These are phyloP conservation scores for Tricholaema leucomelas DNA, from an alignment of 2,113 vertebrate species.

Conservation along the genomic window DNA sequence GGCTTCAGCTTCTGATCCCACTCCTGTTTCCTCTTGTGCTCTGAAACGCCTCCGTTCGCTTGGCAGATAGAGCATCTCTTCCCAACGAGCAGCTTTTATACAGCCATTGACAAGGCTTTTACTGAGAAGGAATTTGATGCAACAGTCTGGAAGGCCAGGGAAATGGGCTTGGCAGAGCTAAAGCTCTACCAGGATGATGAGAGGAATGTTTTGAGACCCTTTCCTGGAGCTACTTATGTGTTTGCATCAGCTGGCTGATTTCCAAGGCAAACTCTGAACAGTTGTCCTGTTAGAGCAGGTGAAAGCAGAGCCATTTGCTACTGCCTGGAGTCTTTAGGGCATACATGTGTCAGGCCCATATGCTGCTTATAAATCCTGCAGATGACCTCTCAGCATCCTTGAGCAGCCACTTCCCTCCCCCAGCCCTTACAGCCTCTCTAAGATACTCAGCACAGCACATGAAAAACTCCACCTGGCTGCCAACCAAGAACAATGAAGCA, in stretches of 20 bases:
- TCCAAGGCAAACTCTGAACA: conserved; percentile 71
- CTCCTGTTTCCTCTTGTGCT: background rate
- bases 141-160: background rate
- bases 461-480: conserved; percentile 72
- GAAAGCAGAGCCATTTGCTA: conserved; percentile 67
- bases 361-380: conserved; percentile 68
- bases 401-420: conserved; percentile 25
- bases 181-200: conserved; percentile 5
- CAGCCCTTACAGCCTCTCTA: background rate
- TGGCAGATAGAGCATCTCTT: background rate
- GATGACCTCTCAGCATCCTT: conserved; percentile 66
- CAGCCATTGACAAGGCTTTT: background rate
- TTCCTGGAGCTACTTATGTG: conserved; percentile 44
- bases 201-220: conserved; percentile 26
- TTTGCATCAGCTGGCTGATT: conserved; percentile 59
- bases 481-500: conserved; percentile 72
- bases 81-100: background rate
- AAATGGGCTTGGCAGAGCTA: background rate
- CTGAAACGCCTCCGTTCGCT: background rate
- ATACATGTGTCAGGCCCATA: conserved; percentile 63
- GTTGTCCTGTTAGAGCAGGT: conserved; percentile 74
- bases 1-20: background rate
- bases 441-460: conserved; percentile 20
- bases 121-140: background rate
- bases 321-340: conserved; percentile 64